Evolutionary conservation across 2,888 invertebrate genomes (phyloP).

Genomic region (Morpho helenor): DNA sequence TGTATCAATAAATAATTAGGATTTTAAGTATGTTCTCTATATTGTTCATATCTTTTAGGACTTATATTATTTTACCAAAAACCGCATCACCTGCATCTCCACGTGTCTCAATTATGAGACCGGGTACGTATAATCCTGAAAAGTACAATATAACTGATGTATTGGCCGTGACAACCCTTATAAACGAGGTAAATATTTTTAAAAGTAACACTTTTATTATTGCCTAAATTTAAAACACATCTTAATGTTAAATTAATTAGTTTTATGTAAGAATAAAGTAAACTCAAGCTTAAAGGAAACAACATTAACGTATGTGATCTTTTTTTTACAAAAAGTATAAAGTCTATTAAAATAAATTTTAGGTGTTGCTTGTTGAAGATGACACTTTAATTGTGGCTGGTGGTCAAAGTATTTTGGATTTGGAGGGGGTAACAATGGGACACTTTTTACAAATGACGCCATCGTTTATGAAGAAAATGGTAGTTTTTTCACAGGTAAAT

Average conservation of each 20-base stretch:
- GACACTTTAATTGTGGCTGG: background rate
- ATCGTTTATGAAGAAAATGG: background rate
- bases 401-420: background rate
- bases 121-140: slow-evolving; percentile 67
- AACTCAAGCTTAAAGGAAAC: too few species aligned
- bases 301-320: too few species aligned
- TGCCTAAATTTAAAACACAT: background rate
- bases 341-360: background rate
- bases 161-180: background rate
- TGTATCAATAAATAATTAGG: background rate
- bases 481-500: background rate
- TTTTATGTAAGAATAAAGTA: background rate
- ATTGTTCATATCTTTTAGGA: slow-evolving; percentile 18
- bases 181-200: background rate
- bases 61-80: slow-evolving; percentile 45
- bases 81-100: slow-evolving; percentile 49
- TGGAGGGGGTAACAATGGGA: background rate
- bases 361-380: background rate
- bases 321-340: too few species aligned
- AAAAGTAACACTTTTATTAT: background rate
- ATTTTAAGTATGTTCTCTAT: background rate
- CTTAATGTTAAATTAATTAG: background rate
- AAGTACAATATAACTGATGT: slow-evolving; percentile 46
- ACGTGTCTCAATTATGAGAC: slow-evolving; percentile 70
- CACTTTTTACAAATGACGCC: background rate